Conservation (phyloP, 2,888 invertebrate genomes). For the Cistogaster globosa region DNA sequence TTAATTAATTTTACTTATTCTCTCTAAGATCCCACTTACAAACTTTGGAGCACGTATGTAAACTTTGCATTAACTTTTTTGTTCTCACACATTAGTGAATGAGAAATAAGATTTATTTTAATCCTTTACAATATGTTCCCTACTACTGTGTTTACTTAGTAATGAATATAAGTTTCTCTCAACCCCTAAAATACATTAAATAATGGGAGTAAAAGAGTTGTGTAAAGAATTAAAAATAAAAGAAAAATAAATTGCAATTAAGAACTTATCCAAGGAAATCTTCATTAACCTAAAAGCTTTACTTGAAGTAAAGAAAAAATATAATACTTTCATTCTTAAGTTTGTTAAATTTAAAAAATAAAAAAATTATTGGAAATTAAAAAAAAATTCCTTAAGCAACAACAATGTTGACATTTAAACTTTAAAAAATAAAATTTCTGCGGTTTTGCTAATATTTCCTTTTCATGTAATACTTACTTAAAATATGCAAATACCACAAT, state of each 20-base stretch:
- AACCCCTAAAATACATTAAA: not conserved
- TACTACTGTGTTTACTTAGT: not conserved
- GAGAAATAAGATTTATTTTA: too few species aligned
- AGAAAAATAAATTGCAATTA: not conserved
- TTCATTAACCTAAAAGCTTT: conserved; percentile 50
- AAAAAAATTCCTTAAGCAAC: not conserved
- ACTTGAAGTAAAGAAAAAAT: not conserved
- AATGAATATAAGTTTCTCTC: not conserved
- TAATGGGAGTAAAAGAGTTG: not conserved
- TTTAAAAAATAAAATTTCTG: not conserved
- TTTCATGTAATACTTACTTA: conserved; percentile 75
- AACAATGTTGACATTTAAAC: not conserved
- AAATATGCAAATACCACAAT: conserved; percentile 94
- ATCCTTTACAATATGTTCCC: not conserved
- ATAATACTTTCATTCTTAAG: not conserved
- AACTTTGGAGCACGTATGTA: not conserved
- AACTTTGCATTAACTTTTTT: conserved; percentile 1
- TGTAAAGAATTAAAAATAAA: not conserved
- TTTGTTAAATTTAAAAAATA: not conserved
- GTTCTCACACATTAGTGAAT: too few species aligned
- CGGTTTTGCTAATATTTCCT: not conserved
- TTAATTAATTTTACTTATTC: too few species aligned
- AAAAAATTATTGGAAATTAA: not conserved
- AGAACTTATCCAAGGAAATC: not conserved
- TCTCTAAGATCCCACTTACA: not conserved